Evolutionary conservation across 2,797 vertebrate genomes (phyloP).

Genomic region (Hipposideros larvatus): DNA sequence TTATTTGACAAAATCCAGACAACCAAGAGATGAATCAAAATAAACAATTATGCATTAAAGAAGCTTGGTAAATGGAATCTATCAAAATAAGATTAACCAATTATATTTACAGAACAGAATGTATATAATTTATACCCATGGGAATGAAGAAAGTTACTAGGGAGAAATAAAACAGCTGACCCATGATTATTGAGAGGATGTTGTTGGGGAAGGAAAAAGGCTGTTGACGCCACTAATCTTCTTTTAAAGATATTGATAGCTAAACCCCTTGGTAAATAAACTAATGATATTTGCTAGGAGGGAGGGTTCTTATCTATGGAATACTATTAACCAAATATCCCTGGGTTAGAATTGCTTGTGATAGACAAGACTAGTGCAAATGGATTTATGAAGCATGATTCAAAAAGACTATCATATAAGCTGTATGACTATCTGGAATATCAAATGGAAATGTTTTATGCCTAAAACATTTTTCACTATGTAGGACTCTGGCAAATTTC

Average conservation of each 20-base stretch:
- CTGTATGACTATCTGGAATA: background rate
- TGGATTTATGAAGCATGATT: background rate
- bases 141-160: background rate
- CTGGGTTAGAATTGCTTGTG: background rate
- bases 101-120: background rate
- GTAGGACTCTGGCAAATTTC: background rate
- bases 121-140: background rate
- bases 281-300: background rate
- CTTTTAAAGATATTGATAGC: background rate
- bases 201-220: background rate
- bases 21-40: constrained; percentile 13
- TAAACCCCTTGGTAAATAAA: background rate
- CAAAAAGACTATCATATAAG: background rate
- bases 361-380: background rate
- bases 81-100: constrained; percentile 21
- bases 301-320: background rate
- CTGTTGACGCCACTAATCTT: background rate
- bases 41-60: background rate
- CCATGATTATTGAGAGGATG: background rate
- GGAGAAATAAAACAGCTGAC: background rate
- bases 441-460: background rate
- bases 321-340: background rate
- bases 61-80: background rate
- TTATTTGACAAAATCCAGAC: constrained; percentile 25
- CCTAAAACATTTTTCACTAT: background rate